Evolutionary conservation across 1,140 invertebrate genomes (phyloP).

Genomic region (Hyles vespertilio): DNA sequence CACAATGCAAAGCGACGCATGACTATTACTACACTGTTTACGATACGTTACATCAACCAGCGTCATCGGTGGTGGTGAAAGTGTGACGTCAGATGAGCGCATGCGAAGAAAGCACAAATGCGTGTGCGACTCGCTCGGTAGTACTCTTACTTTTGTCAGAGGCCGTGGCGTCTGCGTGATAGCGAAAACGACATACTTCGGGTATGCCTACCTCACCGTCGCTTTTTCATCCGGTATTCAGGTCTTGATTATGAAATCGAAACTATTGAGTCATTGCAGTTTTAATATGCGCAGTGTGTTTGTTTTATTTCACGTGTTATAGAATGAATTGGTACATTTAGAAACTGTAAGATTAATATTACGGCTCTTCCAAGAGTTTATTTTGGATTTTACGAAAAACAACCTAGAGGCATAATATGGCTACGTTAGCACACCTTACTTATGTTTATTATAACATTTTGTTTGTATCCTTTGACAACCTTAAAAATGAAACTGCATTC

Average conservation of each 20-base stretch:
- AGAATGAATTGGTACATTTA: neutral
- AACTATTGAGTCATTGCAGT: conserved; percentile 62
- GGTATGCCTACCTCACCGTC: conserved; percentile 45
- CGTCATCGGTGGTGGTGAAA: conserved; percentile 60
- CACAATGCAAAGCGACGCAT: conserved; percentile 19
- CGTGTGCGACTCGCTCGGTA: conserved; percentile 44
- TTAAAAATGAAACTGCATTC: too few species aligned
- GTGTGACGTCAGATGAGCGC: conserved; percentile 63
- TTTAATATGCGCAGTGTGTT: conserved; percentile 30
- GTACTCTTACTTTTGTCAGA: conserved; percentile 66
- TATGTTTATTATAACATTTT: too few species aligned
- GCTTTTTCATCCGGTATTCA: conserved; percentile 68
- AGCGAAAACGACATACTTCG: conserved; percentile 69
- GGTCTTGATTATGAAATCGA: conserved; percentile 69
- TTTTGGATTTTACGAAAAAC: too few species aligned
- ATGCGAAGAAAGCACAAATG: conserved; percentile 68
- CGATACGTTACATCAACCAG: conserved; percentile 53
- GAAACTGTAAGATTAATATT: neutral
- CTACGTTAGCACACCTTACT: too few species aligned
- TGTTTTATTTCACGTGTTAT: conserved; percentile 28
- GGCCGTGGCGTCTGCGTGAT: conserved; percentile 63
- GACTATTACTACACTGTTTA: conserved; percentile 48
- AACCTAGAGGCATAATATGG: too few species aligned
- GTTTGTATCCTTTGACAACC: too few species aligned
- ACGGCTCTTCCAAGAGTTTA: too few species aligned